Conservation (phyloP, 2,888 invertebrate genomes). For the Drosophila ustulata region DNA sequence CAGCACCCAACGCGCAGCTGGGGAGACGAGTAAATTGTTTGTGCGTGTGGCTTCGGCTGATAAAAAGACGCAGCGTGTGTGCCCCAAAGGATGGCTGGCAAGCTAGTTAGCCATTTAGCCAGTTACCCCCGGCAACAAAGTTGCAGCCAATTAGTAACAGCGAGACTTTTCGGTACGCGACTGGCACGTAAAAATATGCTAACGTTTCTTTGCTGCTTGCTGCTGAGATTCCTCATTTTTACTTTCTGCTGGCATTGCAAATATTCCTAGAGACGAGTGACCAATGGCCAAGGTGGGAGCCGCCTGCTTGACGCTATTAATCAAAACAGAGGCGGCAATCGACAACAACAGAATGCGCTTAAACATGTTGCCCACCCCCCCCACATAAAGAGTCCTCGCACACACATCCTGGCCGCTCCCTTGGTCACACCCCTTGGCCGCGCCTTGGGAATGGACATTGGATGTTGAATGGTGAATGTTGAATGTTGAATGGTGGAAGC, state of each 20-base stretch:
- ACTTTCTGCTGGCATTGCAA: constrained; percentile 56
- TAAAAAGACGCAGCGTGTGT: constrained; percentile 49
- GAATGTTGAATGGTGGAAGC: constrained; percentile 2
- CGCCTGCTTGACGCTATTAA: constrained; percentile 53
- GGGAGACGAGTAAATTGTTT: constrained; percentile 37
- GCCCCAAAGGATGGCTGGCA: constrained; percentile 30
- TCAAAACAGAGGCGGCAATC: constrained; percentile 52
- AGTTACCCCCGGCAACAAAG: constrained; percentile 33
- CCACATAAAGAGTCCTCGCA: constrained; percentile 45
- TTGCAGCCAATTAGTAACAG: constrained; percentile 64
- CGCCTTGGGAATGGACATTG: background rate
- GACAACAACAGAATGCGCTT: constrained; percentile 49
- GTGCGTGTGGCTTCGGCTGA: constrained; percentile 63
- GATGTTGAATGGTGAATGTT: background rate
- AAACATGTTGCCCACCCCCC: constrained; percentile 44
- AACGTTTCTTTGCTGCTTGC: constrained; percentile 36
- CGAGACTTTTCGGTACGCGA: constrained; percentile 46
- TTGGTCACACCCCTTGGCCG: constrained; percentile 17
- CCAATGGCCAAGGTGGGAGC: constrained; percentile 30
- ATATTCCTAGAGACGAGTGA: constrained; percentile 36
- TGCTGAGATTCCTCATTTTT: constrained; percentile 56
- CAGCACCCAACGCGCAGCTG: constrained; percentile 27
- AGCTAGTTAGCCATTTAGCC: constrained; percentile 31
- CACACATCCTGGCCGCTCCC: constrained; percentile 35
- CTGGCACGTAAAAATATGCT: constrained; percentile 63